Base-by-base conservation (phyloP, 2,888 invertebrate species). In the Octonoba sinensis region DNA sequence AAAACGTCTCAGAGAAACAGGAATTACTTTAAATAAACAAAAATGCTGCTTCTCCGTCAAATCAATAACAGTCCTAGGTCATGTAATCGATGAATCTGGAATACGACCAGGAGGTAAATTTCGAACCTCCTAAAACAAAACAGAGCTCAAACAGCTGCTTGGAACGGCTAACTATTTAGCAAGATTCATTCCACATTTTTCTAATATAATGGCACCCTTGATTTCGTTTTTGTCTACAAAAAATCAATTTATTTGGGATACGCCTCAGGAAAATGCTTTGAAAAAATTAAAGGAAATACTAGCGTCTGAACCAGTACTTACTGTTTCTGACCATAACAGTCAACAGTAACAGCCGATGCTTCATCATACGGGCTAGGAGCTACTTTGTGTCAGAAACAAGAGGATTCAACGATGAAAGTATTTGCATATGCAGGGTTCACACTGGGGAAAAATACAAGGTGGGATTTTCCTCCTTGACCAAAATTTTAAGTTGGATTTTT, bases 361-460 rank as follows among this genome's bases (percentile, higher is more conserved):
- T 87, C 87, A 6, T 84, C 84, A 6, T 86, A 85, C 59, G 88
- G 87, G 4, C 44, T 88, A 20, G 88, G 87, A 1, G 87, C 86
- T 3, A 86, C 85, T 0, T 77, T 88, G 1, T 57, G 86, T 22
- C 87, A 88, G 65, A 64, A 85, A 77, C 82, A 86, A 57, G 81
- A 83, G 6, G 73, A 84, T 20, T 83, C 82, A 12, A 65, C 64
- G 47, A 81, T 86, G 79, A 85, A 86, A 62, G 86, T 87, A 22
- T 86, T 89, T n/a, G 86, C 86, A 1, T 88, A 87, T 84, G n/a
- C n/a, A n/a, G n/a, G n/a, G n/a, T n/a, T n/a, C n/a, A n/a, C n/a
- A n/a, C n/a, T n/a, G n/a, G n/a, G n/a, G n/a, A n/a, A n/a, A n/a
- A n/a, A n/a, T n/a, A n/a, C n/a, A n/a, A n/a, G n/a, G n/a, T n/a